These are phyloP conservation scores for Hypsopygia costalis DNA, from an alignment of 2,888 invertebrate genomes.

Conservation along the genomic window DNA sequence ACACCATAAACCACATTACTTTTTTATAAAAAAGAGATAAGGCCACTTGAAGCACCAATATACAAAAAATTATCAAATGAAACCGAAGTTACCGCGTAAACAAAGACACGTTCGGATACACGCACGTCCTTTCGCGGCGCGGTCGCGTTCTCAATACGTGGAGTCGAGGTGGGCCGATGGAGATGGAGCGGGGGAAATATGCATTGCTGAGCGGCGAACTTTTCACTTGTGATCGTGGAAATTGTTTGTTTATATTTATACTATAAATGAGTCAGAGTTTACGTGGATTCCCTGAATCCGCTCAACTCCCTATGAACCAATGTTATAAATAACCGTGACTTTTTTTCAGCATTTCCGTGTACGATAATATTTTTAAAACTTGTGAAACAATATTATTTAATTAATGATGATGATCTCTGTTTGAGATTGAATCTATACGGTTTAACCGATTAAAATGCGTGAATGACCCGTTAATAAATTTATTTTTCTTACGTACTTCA, in stretches of 20 bases:
- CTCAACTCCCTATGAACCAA: too few relatives aligned
- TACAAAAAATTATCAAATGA: not conserved
- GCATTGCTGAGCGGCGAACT: not conserved
- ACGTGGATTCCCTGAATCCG: too few relatives aligned
- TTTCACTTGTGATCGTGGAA: not conserved
- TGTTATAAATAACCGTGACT: too few relatives aligned
- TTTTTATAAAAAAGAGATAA: not conserved
- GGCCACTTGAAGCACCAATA: not conserved
- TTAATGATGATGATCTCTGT: too few relatives aligned
- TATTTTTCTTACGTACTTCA: too few relatives aligned
- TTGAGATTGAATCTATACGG: too few relatives aligned
- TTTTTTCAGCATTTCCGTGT: too few relatives aligned
- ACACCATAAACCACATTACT: constrained; percentile 5
- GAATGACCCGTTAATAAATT: too few relatives aligned
- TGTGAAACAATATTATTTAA: too few relatives aligned
- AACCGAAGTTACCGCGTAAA: not conserved
- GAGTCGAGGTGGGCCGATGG: not conserved
- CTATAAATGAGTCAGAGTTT: too few relatives aligned
- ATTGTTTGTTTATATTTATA: not conserved
- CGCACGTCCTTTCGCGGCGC: not conserved
- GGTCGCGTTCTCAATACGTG: not conserved
- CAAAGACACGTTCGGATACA: not conserved
- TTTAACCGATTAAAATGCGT: too few relatives aligned
- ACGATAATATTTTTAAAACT: too few relatives aligned
- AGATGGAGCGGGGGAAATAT: not conserved